Evolutionary conservation across 2,888 invertebrate species (phyloP).

Genomic region (Epinotia bilunana): DNA sequence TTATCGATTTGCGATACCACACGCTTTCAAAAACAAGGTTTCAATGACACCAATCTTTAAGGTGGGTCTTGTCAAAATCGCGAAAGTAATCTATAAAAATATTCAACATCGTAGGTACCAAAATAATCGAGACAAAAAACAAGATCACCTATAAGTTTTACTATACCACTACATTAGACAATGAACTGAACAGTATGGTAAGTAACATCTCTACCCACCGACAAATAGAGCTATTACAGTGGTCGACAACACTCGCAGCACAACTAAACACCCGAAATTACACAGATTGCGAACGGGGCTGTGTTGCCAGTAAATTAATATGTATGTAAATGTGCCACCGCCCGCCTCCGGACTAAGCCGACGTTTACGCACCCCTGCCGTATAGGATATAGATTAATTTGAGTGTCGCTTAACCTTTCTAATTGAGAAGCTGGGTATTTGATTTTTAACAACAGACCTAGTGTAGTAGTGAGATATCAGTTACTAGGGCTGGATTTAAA

Average conservation of each 20-base stretch:
- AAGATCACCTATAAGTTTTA: neutral
- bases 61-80: too few relatives aligned
- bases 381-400: conserved; percentile 60
- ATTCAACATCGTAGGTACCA: too few relatives aligned
- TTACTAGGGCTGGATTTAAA: neutral
- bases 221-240: conserved; percentile 53
- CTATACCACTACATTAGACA: neutral
- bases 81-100: too few relatives aligned
- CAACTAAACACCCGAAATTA: conserved; percentile 75
- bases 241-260: conserved; percentile 47
- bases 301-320: conserved; percentile 79
- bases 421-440: conserved; percentile 34
- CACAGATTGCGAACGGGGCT: conserved; percentile 73
- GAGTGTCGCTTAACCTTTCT: conserved; percentile 49
- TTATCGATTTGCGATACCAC: too few relatives aligned
- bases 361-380: conserved; percentile 62
- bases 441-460: conserved; percentile 34
- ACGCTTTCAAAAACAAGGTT: too few relatives aligned
- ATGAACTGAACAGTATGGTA: neutral
- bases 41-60: too few relatives aligned
- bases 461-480: too few relatives aligned
- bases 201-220: conserved; percentile 45
- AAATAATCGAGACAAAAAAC: neutral
- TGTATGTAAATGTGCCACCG: conserved; percentile 76
- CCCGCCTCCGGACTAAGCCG: conserved; percentile 59